Evolutionary conservation across 2,113 vertebrate genomes (phyloP).

Genomic region (Cryptotis parvus): DNA sequence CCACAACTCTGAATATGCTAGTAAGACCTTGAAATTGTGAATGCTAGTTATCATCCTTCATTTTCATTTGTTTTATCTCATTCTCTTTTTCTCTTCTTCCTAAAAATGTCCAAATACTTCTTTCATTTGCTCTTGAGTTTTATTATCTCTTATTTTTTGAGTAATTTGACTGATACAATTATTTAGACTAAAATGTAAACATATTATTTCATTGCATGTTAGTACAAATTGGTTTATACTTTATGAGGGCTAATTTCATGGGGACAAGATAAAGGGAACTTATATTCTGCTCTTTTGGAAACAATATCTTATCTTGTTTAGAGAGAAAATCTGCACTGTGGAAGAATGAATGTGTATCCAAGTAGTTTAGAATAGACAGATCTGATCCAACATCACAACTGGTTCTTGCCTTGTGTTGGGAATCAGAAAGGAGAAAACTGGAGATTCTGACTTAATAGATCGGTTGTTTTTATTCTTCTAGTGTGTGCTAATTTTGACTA

Average conservation of each 20-base stretch:
- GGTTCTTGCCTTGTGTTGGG: not conserved
- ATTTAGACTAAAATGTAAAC: slow-evolving; percentile 7
- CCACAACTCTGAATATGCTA: not conserved
- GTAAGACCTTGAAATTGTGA: too few relatives aligned
- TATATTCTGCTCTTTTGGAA: not conserved
- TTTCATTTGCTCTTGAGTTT: not conserved
- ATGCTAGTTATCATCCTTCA: not conserved
- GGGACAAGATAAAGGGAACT: not conserved
- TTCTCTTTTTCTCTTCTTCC: not conserved
- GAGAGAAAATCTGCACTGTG: not conserved
- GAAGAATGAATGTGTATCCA: not conserved
- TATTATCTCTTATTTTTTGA: not conserved
- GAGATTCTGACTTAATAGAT: not conserved
- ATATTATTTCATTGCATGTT: not conserved
- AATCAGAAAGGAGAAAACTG: not conserved
- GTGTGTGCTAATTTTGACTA: not conserved
- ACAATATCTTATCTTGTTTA: not conserved
- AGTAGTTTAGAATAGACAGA: too few relatives aligned
- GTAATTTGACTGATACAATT: not conserved
- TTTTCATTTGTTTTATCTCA: not conserved
- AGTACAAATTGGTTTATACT: not conserved
- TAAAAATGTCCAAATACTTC: too few relatives aligned
- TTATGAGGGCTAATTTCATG: not conserved
- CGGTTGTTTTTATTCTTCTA: not conserved
- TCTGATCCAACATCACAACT: not conserved